Evolutionary conservation across 2,113 vertebrate genomes (phyloP), one percentile per base, ranked within the genome.

Genomic region (Calyptommatus sinebrachiatus): DNA sequence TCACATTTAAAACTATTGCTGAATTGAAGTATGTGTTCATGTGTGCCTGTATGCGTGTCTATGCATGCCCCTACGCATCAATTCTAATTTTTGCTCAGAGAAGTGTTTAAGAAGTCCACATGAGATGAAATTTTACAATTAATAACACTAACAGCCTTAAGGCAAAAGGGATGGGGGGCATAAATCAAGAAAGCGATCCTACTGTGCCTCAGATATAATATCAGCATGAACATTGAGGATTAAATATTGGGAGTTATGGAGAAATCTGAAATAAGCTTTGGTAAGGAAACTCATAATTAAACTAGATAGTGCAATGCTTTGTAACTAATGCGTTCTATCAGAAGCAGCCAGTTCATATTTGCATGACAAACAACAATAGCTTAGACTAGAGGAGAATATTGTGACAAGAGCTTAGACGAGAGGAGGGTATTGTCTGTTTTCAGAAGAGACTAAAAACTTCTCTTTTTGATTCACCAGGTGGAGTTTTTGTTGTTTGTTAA

Each of bases 91-190:
- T 78, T 76, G 46, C 77, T 74, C 80, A 9, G 69, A 88, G 71
- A 91, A 85, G 18, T 61, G 28, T 87, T 89, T 89, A 89, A 84
- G 88, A 89, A 87, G 72, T 84, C 80, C 86, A 78, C 83, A 69
- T 80, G 87, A 90, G 80, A 78, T 83, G 67, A 86, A 88, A 83
- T 21, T 24, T 73, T 61, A 83, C 78, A 86, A 87, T 88, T 86
- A 90, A 89, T 80, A 80, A 86, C 35, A 85, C 82, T 41, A 83
- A n/a, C 84, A 89, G 78, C 90, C 68, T 87, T 82, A 84, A 50
- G 76, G 86, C 88, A 92, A 87, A 57, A 6, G 66, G 46, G n/a
- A 3, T 7, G 60, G 75, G 35, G 9, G 46, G 45, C n/a, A 16
- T 24, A n/a, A 60, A 77, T 1, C 22, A 84, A 61, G 83, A 85